These are phyloP conservation scores for Thymelicus sylvestris DNA, from an alignment of 2,888 invertebrate species.

Conservation along the genomic window DNA sequence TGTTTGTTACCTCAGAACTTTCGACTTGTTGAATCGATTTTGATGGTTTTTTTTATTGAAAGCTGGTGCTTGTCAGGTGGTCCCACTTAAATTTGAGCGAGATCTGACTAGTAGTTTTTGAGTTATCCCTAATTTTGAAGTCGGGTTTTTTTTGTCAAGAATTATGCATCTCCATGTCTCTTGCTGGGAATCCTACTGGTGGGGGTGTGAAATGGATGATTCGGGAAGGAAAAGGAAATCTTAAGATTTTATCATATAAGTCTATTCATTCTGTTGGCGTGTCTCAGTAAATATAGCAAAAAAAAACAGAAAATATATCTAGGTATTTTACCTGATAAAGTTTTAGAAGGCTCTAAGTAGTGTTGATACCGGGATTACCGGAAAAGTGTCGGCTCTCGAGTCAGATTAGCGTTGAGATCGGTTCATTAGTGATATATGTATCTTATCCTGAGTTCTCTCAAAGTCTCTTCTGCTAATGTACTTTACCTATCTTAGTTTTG, in stretches of 20 bases:
- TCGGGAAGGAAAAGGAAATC: no score
- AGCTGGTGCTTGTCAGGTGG: no score
- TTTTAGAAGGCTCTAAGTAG: constrained; percentile 61
- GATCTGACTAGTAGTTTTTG: no score
- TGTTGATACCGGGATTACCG: constrained; percentile 77
- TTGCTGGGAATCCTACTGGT: no score
- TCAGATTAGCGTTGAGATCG: constrained; percentile 71
- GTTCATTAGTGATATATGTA: constrained; percentile 80
- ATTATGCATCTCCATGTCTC: no score
- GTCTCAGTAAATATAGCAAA: constrained; percentile 3
- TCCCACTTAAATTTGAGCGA: no score
- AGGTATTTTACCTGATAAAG: constrained; percentile 40
- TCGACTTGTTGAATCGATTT: no score
- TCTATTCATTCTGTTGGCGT: neutral
- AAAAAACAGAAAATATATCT: neutral
- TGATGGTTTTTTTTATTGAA: no score
- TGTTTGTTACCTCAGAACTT: no score
- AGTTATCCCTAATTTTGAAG: no score
- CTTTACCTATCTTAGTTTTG: neutral
- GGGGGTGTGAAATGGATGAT: no score
- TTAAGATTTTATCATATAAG: neutral
- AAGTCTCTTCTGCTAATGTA: neutral
- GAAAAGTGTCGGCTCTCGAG: constrained; percentile 70
- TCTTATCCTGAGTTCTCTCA: constrained; percentile 57
- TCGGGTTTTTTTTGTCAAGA: no score